Base-by-base conservation (phyloP, 2,888 invertebrate genomes). In the Pegoplata infirma region DNA sequence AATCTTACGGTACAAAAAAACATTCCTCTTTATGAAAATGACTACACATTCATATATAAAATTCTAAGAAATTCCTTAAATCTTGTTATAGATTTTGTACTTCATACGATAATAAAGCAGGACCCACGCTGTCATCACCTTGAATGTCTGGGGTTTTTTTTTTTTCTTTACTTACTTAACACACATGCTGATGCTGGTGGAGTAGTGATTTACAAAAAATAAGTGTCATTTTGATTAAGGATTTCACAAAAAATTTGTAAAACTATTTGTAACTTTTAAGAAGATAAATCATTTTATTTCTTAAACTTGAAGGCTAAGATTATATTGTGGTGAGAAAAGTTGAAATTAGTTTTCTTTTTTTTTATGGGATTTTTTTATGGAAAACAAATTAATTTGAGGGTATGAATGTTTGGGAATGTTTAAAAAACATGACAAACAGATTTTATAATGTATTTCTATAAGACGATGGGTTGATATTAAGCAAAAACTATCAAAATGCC, bases 91-190 rank as follows among this genome's bases (percentile, higher is more conserved):
- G 28, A 59, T 75, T 75, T 75, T 55, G 5, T 10, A 36, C 47
- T 14, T 5, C 16, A 61, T 28, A 12, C 10, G 44, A 63, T 63
- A 49, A 56, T 56, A 61, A 53, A 25, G 56, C 68, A 79, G 75
- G 75, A 71, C 79, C 79, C 75, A 75, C 46, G 75, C 79, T 75
- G 79, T 79, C 71, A 79, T 75, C 75, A 75, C 75, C 79, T 79
- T 79, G 49, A 69, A 49, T 8, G 63, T 75, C 56, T 75, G 49
- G 10, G 10, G 36, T 53, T 55, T 10, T n/a, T 51, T 2, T 7
- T 25, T 28, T 28, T 14, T 7, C n/a, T 14, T 17, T 8, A 21
- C 14, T 14, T 14, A 28, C 53, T 10, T 55, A 10, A 14, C 19
- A 19, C 69, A 28, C 6, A n/a, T 17, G 1, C 21, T 1, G 16